Base-by-base conservation (phyloP, 2,797 vertebrate species). In the Vireo griseus region DNA sequence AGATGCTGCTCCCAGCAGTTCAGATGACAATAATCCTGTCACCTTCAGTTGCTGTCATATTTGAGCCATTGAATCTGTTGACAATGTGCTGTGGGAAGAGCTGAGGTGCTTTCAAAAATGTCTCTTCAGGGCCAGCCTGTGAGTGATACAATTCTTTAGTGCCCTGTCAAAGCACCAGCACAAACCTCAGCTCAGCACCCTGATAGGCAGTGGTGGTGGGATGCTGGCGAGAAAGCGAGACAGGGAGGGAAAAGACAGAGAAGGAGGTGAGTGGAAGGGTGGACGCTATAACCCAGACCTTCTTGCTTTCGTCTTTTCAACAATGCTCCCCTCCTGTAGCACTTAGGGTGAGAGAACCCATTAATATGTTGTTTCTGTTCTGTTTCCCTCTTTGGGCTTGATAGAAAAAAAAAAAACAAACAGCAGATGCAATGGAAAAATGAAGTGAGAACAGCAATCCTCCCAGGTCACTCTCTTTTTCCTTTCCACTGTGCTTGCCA, bases 391-490 rank as follows among this genome's bases (percentile, higher is more conserved):
- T 94, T 88, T 45, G 37, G 65, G 33, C 44, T 92, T 75, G 65
- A 75, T 7, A 73, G 48, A 5, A n/a, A 54, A 42, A 77, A 82
- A 29, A n/a, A 39, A 28, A 39, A 26, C 33, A 44, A 39, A 28
- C 37, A 71, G 47, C 5, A 12, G 45, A 95, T 96, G 95, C 95
- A 96, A 96, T 96, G 95, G 91, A 97, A 97, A 95, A 96, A 96
- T 83, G 89, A 95, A 97, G 93, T 81, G 94, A 94, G 94, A 95
- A 88, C 85, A 94, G 91, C 81, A 94, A 28, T 81, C 69, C 85
- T 95, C 94, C 85, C 59, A 88, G 91, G 92, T 95, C 95, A 94
- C 87, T 89, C 89, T 96, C 66, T 90, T 95, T 95, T 92, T 94
- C 92, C 85, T 95, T 96, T 96, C 95, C 96, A 94, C 63, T 94